These are phyloP conservation scores for Asteroscopus sphinx DNA, from an alignment of 2,888 invertebrate genomes.

Conservation along the genomic window DNA sequence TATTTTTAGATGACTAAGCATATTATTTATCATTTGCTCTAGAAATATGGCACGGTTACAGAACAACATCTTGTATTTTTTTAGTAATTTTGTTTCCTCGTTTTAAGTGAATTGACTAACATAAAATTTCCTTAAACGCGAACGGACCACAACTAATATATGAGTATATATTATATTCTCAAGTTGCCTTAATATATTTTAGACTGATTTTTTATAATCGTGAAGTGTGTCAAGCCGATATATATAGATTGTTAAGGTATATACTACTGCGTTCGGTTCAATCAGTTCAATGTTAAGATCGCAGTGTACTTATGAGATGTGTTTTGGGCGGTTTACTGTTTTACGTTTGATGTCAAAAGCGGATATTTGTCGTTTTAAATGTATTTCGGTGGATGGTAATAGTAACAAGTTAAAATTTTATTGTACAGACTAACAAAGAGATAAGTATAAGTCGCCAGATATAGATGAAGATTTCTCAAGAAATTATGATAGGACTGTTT, in stretches of 20 bases:
- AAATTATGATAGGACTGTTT: too few species aligned
- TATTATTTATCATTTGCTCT: too few species aligned
- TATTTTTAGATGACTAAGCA: too few species aligned
- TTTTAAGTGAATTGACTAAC: background rate
- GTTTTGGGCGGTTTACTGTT: constrained; percentile 59
- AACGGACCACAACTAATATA: constrained; percentile 59
- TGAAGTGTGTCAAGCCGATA: constrained; percentile 73
- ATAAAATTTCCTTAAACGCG: constrained; percentile 56
- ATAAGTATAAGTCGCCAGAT: too few species aligned
- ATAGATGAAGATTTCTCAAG: too few species aligned
- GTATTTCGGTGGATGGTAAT: background rate
- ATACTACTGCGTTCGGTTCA: constrained; percentile 64
- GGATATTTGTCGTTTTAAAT: constrained; percentile 52
- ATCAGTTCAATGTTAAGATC: constrained; percentile 60
- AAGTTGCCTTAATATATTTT: constrained; percentile 92
- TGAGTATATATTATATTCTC: constrained; percentile 85
- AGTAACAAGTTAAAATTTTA: background rate
- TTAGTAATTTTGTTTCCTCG: too few species aligned
- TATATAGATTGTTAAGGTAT: constrained; percentile 65
- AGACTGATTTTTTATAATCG: constrained; percentile 91
- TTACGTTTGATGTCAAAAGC: constrained; percentile 34
- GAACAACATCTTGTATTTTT: too few species aligned
- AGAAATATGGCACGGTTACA: too few species aligned
- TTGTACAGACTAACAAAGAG: too few species aligned
- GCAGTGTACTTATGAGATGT: constrained; percentile 70